Conservation (phyloP, 2,888 invertebrate species). For the Mycalesis mineus region DNA sequence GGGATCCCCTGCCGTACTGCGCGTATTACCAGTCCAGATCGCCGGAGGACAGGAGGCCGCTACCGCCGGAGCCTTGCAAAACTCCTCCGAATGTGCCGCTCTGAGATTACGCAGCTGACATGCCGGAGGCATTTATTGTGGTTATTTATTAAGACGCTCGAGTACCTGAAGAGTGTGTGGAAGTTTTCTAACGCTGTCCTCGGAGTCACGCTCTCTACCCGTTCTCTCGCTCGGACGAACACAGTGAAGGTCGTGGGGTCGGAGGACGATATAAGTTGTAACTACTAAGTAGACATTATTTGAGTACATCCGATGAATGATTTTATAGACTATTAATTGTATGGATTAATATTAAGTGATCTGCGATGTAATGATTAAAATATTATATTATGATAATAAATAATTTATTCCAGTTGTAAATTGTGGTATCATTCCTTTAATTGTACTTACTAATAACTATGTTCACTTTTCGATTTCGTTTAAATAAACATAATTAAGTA, state of each 20-base stretch:
- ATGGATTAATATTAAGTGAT: conserved; percentile 38
- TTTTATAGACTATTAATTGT: conserved; percentile 50
- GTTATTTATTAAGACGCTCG: conserved; percentile 67
- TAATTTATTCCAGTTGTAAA: conserved; percentile 15
- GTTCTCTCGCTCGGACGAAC: conserved; percentile 32
- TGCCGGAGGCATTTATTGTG: conserved; percentile 11
- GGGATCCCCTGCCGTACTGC: conserved; percentile 92
- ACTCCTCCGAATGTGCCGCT: conserved; percentile 73
- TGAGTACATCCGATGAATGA: conserved; percentile 43
- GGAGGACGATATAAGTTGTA: conserved; percentile 65
- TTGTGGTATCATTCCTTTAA: conserved; percentile 9
- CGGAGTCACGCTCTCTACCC: conserved; percentile 39
- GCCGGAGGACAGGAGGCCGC: conserved; percentile 74
- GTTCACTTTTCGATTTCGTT: too few relatives aligned
- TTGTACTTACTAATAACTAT: too few relatives aligned
- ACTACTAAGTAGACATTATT: conserved; percentile 72
- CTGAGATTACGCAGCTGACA: conserved; percentile 42
- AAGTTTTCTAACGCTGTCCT: conserved; percentile 39
- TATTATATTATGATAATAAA: conserved; percentile 12
- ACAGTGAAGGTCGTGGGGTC: conserved; percentile 34
- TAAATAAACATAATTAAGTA: too few relatives aligned
- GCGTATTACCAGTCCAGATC: conserved; percentile 90
- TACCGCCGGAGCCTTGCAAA: conserved; percentile 76
- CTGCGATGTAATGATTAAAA: conserved; percentile 9
- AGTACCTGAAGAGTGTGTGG: conserved; percentile 74